Conservation (phyloP, 2,797 vertebrate genomes). For the Sciurus vulgaris region DNA sequence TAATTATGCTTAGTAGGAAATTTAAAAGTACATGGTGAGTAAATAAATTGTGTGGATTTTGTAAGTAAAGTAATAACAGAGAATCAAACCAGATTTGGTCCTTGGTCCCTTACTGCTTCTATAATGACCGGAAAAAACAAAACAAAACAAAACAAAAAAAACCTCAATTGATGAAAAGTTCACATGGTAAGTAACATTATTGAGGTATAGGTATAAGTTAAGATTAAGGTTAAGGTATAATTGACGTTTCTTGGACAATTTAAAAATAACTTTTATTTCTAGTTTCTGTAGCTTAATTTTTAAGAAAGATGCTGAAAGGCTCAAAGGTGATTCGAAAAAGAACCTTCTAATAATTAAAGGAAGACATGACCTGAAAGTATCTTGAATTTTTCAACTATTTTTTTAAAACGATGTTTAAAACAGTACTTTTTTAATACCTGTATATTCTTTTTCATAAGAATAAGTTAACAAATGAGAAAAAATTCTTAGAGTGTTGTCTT, state of each 20-base stretch:
- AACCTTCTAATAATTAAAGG: not conserved
- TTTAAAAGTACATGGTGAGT: not conserved
- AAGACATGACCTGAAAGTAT: not conserved
- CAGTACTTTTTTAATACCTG: not conserved
- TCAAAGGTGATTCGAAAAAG: not conserved
- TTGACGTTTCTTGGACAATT: not conserved
- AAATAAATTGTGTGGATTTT: not conserved
- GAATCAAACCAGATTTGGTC: not conserved
- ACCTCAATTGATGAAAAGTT: not conserved
- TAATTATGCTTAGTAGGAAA: not conserved
- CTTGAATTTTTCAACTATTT: not conserved
- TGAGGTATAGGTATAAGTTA: too few species aligned
- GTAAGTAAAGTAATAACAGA: not conserved
- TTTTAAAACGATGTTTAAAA: not conserved
- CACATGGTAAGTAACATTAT: not conserved
- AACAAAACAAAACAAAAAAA: not conserved
- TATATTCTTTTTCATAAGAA: conserved; percentile 49
- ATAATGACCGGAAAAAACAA: not conserved
- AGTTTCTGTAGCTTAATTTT: conserved; percentile 4
- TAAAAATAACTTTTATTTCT: not conserved
- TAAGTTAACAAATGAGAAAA: not conserved
- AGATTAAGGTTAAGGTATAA: not conserved
- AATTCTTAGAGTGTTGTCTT: not conserved
- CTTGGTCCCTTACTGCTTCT: not conserved
- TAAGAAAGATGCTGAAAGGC: not conserved